These are phyloP conservation scores for Elanus axillaris DNA, from an alignment of 2,113 vertebrate species.

Conservation along the genomic window DNA sequence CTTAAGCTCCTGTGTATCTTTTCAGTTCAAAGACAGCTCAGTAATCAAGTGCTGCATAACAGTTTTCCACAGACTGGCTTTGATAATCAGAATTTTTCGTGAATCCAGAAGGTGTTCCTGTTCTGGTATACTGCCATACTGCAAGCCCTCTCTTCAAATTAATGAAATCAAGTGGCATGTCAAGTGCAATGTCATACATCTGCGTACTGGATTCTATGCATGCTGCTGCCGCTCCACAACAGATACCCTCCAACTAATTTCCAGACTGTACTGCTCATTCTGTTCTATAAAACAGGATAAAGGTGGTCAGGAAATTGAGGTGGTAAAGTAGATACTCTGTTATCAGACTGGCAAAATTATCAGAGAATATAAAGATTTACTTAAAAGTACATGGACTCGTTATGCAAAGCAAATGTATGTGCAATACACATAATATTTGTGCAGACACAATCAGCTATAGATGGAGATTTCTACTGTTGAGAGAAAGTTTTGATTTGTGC, in stretches of 20 bases:
- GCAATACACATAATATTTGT: not conserved
- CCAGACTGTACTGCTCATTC: not conserved
- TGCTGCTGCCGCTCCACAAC: not conserved
- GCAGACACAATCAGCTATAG: not conserved
- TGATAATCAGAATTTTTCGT: not conserved
- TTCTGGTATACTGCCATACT: not conserved
- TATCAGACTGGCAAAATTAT: conserved; percentile 19
- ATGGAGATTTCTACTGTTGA: not conserved
- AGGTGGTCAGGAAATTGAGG: not conserved
- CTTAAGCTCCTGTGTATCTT: not conserved
- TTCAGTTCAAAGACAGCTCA: conserved; percentile 28
- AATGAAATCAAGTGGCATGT: not conserved
- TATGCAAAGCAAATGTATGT: not conserved
- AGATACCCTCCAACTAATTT: not conserved
- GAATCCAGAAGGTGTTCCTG: not conserved
- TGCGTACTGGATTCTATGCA: not conserved
- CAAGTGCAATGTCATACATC: not conserved
- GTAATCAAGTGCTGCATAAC: not conserved
- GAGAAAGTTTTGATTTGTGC: not conserved
- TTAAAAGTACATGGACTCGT: not conserved
- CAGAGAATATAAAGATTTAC: not conserved
- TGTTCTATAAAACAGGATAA: not conserved
- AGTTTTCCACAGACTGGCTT: not conserved
- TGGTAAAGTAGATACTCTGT: not conserved
- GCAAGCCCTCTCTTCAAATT: not conserved